Percentiles rank a stretch among this genome's conserved stretches.
Evolutionary conservation across 2,888 invertebrate genomes (phyloP).

Genomic region (Hemaris fuciformis): DNA sequence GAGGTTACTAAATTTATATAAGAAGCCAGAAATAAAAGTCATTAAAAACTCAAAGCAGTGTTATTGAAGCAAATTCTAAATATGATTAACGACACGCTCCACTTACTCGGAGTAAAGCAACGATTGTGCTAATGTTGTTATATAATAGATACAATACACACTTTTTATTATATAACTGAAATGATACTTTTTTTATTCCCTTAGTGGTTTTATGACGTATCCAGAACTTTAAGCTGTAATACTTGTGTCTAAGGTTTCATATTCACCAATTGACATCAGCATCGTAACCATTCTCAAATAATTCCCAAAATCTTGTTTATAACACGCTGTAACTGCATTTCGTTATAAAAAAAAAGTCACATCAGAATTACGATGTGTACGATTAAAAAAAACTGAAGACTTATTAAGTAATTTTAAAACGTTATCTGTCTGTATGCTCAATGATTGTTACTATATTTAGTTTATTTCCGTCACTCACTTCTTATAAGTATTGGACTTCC

Average conservation of each 20-base stretch:
- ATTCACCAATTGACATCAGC: no score
- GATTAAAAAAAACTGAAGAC: no score
- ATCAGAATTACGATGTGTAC: no score
- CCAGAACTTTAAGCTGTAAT: no score
- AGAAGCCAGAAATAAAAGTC: background rate
- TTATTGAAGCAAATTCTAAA: background rate
- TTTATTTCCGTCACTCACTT: background rate
- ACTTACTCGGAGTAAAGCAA: background rate
- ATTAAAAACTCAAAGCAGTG: background rate
- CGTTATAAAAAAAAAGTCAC: no score
- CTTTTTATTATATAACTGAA: background rate
- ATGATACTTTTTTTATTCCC: background rate
- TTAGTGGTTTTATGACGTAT: background rate
- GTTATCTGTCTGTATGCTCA: background rate
- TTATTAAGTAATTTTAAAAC: no score
- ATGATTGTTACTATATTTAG: background rate
- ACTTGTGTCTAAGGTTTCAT: background rate
- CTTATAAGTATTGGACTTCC: background rate
- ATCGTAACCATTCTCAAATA: no score
- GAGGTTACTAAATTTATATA: background rate
- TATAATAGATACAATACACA: background rate
- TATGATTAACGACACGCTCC: background rate
- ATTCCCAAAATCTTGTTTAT: no score
- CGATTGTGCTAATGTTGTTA: background rate
- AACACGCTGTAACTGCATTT: no score